Evolutionary conservation across 2,888 invertebrate species (phyloP).

Genomic region (Drosophila affinis): DNA sequence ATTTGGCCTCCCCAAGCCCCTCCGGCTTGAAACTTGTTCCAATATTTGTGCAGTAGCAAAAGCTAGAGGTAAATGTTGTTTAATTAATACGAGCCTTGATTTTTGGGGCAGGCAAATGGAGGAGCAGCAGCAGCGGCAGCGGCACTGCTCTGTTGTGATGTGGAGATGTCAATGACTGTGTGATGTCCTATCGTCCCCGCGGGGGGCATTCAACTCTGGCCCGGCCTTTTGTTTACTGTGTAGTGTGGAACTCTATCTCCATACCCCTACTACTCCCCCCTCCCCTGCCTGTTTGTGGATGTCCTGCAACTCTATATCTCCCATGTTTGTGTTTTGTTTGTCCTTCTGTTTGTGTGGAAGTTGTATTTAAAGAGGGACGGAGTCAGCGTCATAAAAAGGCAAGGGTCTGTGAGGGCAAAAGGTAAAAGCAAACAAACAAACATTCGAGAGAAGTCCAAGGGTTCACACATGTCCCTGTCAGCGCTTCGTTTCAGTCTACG

Average conservation of each 20-base stretch:
- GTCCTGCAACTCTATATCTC: constrained; percentile 46
- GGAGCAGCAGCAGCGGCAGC: constrained; percentile 5
- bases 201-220: constrained; percentile 68
- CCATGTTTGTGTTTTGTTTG: constrained; percentile 43
- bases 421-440: constrained; percentile 20
- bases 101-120: constrained; percentile 7
- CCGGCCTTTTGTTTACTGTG: not conserved
- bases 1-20: no score
- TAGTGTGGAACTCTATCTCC: not conserved
- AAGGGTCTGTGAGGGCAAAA: constrained; percentile 26
- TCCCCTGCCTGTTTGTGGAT: constrained; percentile 13
- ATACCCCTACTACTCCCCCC: not conserved
- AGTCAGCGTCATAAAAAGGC: constrained; percentile 20
- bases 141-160: not conserved
- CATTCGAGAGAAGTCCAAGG: constrained; percentile 1
- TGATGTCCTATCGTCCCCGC: constrained; percentile 26
- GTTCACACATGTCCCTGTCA: constrained; percentile 25
- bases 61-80: constrained; percentile 30
- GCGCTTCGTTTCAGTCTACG: not conserved
- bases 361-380: constrained; percentile 45
- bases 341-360: constrained; percentile 29
- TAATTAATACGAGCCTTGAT: constrained; percentile 39
- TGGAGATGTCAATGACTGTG: constrained; percentile 64
- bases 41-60: constrained; percentile 13
- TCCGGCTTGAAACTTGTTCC: constrained; percentile 8